Evolutionary conservation across 2,888 invertebrate species (phyloP), one percentile per base, ranked within the genome.

Genomic region (Drosophila bunnanda): DNA sequence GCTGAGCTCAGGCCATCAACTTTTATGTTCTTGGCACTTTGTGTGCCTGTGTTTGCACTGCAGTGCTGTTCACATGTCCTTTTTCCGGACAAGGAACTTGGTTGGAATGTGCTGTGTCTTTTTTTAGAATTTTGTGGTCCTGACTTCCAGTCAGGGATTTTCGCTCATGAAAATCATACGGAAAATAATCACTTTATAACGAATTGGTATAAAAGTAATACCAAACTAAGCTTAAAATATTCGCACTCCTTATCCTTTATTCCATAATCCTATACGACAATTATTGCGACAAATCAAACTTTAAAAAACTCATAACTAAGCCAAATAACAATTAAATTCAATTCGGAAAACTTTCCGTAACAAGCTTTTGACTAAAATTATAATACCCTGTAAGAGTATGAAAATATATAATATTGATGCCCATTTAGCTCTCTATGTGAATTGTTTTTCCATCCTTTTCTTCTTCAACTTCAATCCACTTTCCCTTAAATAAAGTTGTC

Each of bases 11-110:
- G 73, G 52, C 70, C 68, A 74, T 87, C 68, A 82, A 77, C 69
- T 79, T 80, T 81, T 85, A 83, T 83, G 82, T 73, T 72, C 71
- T 60, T 61, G 34, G 17, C 65, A 34, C 32, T 55, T 20, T 67
- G 41, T 46, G 17, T 17, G 50, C 9, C 50, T 6, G 13, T 50
- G 50, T 34, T 50, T 50, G 50, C 20, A 50, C 10, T 34, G 32
- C 50, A 52, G 50, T 22, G 50, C 50, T 52, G 50, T 10, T 22
- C 34, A 22, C 22, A 52, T 52, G 34, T 52, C 50, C 34, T 52
- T 52, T 52, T 52, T 34, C 15, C 0, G 50, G 50, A 6, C 22
- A 50, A 4, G 15, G 5, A 32, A 50, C 8, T 17, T 20, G 20
- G 30, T 2, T 13, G 4, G 7, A 2, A 8, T 3, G 2, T 22